Evolutionary conservation across 35 echinoderm and acorn worm genomes (phyloP), one percentile per base, ranked within the genome.

Genomic region (Apostichopus parvimensis): DNA sequence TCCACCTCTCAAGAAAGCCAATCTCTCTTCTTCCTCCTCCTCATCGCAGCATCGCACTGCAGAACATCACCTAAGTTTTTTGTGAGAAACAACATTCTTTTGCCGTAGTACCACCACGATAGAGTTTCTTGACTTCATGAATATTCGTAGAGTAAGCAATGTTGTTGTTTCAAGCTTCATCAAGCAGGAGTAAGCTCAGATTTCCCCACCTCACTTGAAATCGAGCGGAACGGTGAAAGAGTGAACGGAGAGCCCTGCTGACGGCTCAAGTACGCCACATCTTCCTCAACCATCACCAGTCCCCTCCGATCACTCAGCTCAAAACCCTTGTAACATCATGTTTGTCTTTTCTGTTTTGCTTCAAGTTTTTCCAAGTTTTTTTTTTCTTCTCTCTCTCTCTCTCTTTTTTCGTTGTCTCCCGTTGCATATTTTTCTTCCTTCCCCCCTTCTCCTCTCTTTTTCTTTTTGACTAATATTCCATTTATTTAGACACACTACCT

Each of bases 161-260:
- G 78, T 84, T 58, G n/a, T 84, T 53, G 55, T 58, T 83, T 53
- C 55, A 84, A 84, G 56, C 81, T 84, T 58, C 54, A 84, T 84
- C 54, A 84, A 84, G 57, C 13, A 60, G 34, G 4, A 84, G 81
- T 84, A 17, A 84, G 55, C 81, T 84, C 57, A 59, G 57, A 84
- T 84, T 84, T 84, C 81, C 57, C 56, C 22, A 59, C 54, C 55
- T 59, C 54, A 58, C 54, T 58, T 59, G 57, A 53, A 18, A 58
- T 60, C 28, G 57, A 84, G 57, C 81, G 57, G 57, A 84, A 84
- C 54, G n/a, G 9, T 58, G 22, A 58, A n/a, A 17, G n/a, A 84
- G 71, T 75, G 13, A n/a, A 22, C 17, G 20, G 71, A 75, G 71
- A 18, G 71, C 71, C n/a, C 11, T 20, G 71, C 21, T 75, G 71